These are phyloP conservation scores for Poeciliopsis paucimaculata DNA, from an alignment of 2,797 vertebrate species.

Conservation along the genomic window DNA sequence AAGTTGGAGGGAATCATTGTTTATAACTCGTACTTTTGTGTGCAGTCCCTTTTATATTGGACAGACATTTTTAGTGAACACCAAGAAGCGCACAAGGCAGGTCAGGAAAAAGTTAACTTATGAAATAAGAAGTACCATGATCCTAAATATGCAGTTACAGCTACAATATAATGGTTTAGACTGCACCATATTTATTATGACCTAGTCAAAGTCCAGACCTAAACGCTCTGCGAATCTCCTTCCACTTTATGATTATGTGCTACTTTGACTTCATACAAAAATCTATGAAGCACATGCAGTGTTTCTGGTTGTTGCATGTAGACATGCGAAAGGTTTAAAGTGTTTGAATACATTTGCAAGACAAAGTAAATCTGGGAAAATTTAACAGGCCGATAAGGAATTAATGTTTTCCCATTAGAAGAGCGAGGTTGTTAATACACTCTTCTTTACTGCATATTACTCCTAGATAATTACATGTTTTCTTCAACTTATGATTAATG, in stretches of 20 bases:
- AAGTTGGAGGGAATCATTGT: background rate
- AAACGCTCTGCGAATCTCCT: background rate
- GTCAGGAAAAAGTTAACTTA: background rate
- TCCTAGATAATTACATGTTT: background rate
- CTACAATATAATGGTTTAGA: background rate
- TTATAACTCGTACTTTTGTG: background rate
- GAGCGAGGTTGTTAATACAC: background rate
- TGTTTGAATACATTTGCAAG: background rate
- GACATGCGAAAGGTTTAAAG: background rate
- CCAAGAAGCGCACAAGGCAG: background rate
- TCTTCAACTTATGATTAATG: background rate
- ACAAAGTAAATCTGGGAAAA: background rate
- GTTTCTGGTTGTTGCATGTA: background rate
- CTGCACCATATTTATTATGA: background rate
- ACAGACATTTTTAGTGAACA: background rate
- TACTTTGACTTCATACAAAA: background rate
- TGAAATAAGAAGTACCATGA: background rate
- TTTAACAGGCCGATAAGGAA: background rate
- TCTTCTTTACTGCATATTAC: background rate
- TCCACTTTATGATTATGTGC: background rate
- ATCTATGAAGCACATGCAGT: background rate
- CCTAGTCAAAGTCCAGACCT: conserved; percentile 2
- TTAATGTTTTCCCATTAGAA: background rate
- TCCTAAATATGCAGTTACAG: background rate
- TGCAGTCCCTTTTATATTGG: background rate